Percentiles rank a stretch among this genome's conserved stretches.
Conservation (phyloP, 2,113 vertebrate genomes). For the Pterocles burchelli region DNA sequence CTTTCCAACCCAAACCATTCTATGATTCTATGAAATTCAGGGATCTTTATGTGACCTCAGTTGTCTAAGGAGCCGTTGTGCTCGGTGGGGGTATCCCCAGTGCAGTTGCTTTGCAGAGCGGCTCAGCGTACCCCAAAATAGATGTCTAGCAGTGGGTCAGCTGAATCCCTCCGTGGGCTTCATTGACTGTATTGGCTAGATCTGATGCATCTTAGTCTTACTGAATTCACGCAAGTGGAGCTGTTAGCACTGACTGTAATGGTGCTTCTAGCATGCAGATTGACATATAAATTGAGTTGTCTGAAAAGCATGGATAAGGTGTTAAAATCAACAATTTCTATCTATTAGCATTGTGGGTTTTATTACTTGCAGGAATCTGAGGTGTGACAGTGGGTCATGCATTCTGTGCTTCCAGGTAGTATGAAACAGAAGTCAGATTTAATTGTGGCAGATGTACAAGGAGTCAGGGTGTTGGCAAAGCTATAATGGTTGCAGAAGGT, state of each 20-base stretch:
- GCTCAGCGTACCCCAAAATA: neutral
- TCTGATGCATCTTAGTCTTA: neutral
- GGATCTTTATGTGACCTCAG: neutral
- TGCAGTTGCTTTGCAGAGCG: neutral
- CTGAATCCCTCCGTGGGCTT: neutral
- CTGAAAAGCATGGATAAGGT: neutral
- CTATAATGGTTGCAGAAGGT: neutral
- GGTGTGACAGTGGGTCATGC: neutral
- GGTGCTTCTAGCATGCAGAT: neutral
- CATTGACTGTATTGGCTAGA: neutral
- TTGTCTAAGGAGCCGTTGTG: neutral
- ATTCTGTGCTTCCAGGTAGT: neutral
- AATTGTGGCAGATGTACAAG: neutral
- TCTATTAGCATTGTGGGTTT: neutral
- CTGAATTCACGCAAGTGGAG: neutral
- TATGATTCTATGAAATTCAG: too few relatives aligned
- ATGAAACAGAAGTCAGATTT: neutral
- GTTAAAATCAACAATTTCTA: neutral
- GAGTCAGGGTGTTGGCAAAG: neutral
- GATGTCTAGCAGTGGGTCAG: accelerated
- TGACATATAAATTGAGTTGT: neutral
- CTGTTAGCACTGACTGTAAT: neutral
- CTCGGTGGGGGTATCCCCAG: neutral
- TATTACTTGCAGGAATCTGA: neutral
- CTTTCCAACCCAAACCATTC: too few relatives aligned